Conservation (phyloP, 35 echinoderm and acorn worm species). For the Acanthaster planci region DNA sequence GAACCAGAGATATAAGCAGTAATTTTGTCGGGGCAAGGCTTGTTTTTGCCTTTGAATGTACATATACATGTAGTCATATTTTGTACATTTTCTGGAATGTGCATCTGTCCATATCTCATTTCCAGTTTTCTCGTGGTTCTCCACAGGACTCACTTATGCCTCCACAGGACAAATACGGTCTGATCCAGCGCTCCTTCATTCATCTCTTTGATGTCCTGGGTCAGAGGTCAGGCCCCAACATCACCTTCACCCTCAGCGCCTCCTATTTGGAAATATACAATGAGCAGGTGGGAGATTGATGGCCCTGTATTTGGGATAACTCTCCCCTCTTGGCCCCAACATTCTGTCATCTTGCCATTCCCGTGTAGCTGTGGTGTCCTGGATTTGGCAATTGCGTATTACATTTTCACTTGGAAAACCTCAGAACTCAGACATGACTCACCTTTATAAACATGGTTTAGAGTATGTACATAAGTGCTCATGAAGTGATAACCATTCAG, state of each 20-base stretch:
- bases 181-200: conserved; percentile 86
- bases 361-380: too few relatives aligned
- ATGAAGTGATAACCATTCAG: too few relatives aligned
- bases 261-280: conserved; percentile 99
- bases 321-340: not conserved
- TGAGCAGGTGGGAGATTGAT: conserved; percentile 84
- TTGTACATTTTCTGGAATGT: not conserved
- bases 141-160: conserved; percentile 10
- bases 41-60: not conserved
- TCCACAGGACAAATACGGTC: conserved; percentile 53
- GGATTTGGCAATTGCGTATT: too few relatives aligned
- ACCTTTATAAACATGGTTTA: too few relatives aligned
- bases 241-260: conserved; percentile 70
- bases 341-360: too few relatives aligned
- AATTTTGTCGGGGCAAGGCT: too few relatives aligned
- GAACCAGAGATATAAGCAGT: too few relatives aligned
- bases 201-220: conserved; percentile 84
- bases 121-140: not conserved
- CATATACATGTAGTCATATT: not conserved
- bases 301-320: not conserved
- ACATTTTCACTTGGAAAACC: too few relatives aligned
- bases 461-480: too few relatives aligned
- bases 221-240: conserved; percentile 45
- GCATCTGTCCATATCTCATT: not conserved
- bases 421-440: too few relatives aligned